These are phyloP conservation scores for Thinocorus orbignyianus DNA, from an alignment of 2,113 vertebrate species.

Conservation along the genomic window DNA sequence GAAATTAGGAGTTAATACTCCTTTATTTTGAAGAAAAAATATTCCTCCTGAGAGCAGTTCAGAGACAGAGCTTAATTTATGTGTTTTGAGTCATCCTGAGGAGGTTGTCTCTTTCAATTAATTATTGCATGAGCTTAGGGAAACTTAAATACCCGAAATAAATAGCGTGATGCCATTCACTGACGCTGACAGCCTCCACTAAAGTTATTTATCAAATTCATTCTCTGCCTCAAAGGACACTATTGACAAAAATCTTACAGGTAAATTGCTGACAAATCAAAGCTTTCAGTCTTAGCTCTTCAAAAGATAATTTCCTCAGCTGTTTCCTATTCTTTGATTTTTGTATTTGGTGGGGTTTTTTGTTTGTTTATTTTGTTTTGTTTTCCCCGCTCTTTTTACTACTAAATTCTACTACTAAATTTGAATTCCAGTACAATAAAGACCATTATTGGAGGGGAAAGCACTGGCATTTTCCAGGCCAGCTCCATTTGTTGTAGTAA, in stretches of 20 bases:
- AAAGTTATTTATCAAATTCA: neutral
- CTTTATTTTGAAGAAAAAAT: neutral
- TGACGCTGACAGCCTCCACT: neutral
- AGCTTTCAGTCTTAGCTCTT: neutral
- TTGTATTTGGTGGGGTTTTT: neutral
- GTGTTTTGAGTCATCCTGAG: conserved; percentile 1
- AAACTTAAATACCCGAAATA: conserved; percentile 25
- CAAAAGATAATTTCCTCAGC: neutral
- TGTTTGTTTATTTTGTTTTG: neutral
- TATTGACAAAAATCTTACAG: neutral
- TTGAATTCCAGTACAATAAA: neutral
- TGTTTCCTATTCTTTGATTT: neutral
- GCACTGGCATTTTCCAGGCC: neutral
- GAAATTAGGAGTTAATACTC: neutral
- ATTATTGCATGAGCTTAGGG: conserved; percentile 12
- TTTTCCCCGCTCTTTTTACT: neutral
- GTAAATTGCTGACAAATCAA: conserved; percentile 7
- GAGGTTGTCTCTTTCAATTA: conserved; percentile 41
- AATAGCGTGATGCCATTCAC: conserved; percentile 5
- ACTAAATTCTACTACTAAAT: too few relatives aligned
- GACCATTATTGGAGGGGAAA: neutral
- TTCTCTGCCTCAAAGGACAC: neutral
- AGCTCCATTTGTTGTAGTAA: neutral
- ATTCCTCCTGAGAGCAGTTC: neutral
- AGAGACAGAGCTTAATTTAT: neutral